Evolutionary conservation across 2,888 invertebrate genomes (phyloP).

Genomic region (Pilophorus perplexus): DNA sequence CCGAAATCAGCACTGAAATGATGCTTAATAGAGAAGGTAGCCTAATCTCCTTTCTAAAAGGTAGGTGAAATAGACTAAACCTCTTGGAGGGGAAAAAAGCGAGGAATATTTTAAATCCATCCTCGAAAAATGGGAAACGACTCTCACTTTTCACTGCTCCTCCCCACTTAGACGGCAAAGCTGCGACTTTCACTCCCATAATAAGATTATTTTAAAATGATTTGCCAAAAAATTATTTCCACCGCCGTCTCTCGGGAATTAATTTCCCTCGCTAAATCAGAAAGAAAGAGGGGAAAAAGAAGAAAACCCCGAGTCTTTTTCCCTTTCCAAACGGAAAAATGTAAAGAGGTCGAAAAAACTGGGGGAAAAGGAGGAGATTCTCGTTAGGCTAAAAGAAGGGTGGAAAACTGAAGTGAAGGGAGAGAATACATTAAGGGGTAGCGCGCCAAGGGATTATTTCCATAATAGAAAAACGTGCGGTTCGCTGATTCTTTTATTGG

Average conservation of each 20-base stretch:
- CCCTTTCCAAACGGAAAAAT: constrained; percentile 2
- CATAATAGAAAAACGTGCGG: constrained; percentile 41
- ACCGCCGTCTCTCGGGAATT: neutral
- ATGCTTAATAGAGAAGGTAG: too few species aligned
- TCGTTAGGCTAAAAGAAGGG: constrained; percentile 12
- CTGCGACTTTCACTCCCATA: constrained; percentile 1
- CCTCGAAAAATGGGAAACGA: too few species aligned
- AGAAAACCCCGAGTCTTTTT: too few species aligned
- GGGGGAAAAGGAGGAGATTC: constrained; percentile 2
- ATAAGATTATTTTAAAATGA: constrained; percentile 27
- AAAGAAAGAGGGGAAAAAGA: neutral
- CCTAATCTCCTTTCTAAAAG: too few species aligned
- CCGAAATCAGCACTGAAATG: too few species aligned
- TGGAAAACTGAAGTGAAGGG: neutral
- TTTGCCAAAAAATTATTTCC: constrained; percentile 4
- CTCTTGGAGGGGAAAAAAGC: too few species aligned
- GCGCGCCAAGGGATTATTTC: constrained; percentile 33
- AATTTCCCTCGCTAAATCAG: constrained; percentile 22
- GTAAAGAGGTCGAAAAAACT: constrained; percentile 6
- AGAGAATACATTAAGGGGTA: constrained; percentile 27
- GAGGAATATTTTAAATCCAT: too few species aligned
- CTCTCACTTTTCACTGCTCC: too few species aligned
- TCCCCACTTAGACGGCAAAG: too few species aligned
- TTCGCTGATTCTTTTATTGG: constrained; percentile 40
- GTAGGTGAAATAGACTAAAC: too few species aligned